phyloP scores from a whole-genome alignment of 53 echinoderm and acorn worm genomes.

The Luidia sarsii region DNA sequence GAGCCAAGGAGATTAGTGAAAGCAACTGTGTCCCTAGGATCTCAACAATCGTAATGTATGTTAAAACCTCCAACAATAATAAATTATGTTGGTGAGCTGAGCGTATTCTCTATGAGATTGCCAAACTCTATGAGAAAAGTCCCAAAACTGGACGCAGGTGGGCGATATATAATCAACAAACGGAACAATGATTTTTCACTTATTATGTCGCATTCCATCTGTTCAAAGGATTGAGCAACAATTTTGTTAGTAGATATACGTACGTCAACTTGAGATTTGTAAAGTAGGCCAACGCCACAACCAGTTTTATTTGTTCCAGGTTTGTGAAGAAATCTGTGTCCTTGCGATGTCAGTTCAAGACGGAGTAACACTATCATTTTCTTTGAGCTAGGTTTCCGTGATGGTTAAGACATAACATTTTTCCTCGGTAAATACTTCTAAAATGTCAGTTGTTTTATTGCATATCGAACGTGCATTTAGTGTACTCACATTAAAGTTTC shows the following conservation, averaged over 20 bases:
- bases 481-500: neutral
- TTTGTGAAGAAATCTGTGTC: constrained; percentile 9
- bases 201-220: constrained; percentile 5
- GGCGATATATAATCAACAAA: neutral
- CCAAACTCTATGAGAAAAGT: neutral
- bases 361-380: neutral
- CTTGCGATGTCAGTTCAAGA: constrained; percentile 11
- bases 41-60: neutral
- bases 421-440: neutral
- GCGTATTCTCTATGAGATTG: neutral
- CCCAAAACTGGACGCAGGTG: neutral
- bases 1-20: constrained; percentile 9
- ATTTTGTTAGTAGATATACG: neutral
- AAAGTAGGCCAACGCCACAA: constrained; percentile 18
- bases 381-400: constrained; percentile 6
- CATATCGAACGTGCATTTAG: neutral
- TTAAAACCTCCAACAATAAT: constrained; percentile 6
- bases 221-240: neutral
- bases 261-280: constrained; percentile 10
- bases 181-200: neutral
- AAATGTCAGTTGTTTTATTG: constrained; percentile 16
- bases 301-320: neutral
- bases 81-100: neutral
- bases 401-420: neutral
- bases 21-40: neutral